These are phyloP conservation scores for Dione vanillae DNA, from an alignment of 2,888 invertebrate genomes.

Conservation along the genomic window DNA sequence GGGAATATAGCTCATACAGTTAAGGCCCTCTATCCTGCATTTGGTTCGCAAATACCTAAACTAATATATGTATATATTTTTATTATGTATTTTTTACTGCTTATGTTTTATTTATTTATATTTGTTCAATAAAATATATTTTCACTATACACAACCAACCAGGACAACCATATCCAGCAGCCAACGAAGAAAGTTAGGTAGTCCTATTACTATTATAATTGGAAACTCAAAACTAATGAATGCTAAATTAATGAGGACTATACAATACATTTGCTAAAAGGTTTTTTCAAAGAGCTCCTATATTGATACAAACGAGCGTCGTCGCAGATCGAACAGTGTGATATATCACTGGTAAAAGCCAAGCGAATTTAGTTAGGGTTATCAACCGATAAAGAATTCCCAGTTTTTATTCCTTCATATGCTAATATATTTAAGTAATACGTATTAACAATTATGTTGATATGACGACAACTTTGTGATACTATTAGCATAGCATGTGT, in stretches of 20 bases:
- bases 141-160: no score
- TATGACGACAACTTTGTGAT: no score
- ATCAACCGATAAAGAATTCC: neutral
- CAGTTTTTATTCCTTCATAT: neutral
- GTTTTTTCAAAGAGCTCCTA: conserved; percentile 67
- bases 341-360: conserved; percentile 69
- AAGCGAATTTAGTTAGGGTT: conserved; percentile 48
- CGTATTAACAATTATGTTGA: neutral
- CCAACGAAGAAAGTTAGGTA: neutral
- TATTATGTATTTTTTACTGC: no score
- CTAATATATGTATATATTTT: no score
- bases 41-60: no score
- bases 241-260: conserved; percentile 38
- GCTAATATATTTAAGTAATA: neutral
- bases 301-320: conserved; percentile 78
- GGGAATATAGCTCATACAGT: no score
- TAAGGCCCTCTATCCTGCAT: no score
- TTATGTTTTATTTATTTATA: no score
- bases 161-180: no score
- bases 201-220: neutral
- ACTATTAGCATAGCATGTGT: no score
- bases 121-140: no score
- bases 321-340: conserved; percentile 64
- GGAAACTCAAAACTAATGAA: conserved; percentile 38
- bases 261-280: conserved; percentile 63